Conservation (phyloP, 30 jellyfish, hydroid and myxozoan genomes). For the Clytia hemisphaerica region DNA sequence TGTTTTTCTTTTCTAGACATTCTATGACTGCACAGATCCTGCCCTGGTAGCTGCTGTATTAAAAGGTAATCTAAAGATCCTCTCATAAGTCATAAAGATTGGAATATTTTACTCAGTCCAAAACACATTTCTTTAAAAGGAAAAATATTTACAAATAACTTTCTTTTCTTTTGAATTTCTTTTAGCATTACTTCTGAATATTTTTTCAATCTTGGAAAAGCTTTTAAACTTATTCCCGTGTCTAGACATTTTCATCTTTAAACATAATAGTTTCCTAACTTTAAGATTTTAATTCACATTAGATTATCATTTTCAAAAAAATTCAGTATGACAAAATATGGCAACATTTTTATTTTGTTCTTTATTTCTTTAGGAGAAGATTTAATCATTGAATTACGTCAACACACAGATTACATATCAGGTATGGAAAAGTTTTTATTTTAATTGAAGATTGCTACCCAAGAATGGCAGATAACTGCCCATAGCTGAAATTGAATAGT, state of each 20-base stretch:
- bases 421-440: conserved; percentile 32
- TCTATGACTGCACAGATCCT: conserved; percentile 96
- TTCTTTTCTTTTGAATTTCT: background rate
- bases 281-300: too few species aligned
- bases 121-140: too few species aligned
- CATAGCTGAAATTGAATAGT: too few species aligned
- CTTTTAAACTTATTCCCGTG: background rate
- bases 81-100: too few species aligned
- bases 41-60: conserved; percentile 86
- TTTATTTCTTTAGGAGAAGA: conserved; percentile 69
- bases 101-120: too few species aligned
- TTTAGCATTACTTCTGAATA: background rate
- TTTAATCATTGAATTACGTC: conserved; percentile 76
- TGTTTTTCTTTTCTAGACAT: conserved; percentile 55
- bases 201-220: background rate
- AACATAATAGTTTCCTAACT: background rate
- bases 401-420: conserved; percentile 92
- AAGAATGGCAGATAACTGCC: too few species aligned
- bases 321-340: background rate
- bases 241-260: background rate
- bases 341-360: background rate
- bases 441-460: background rate
- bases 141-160: too few species aligned
- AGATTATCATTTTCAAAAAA: too few species aligned
- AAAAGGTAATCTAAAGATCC: conserved; percentile 67